Percentiles rank a stretch among this genome's conserved stretches.
phyloP scores from a whole-genome alignment of 1,140 invertebrate species.

The Dreissena polymorpha region DNA sequence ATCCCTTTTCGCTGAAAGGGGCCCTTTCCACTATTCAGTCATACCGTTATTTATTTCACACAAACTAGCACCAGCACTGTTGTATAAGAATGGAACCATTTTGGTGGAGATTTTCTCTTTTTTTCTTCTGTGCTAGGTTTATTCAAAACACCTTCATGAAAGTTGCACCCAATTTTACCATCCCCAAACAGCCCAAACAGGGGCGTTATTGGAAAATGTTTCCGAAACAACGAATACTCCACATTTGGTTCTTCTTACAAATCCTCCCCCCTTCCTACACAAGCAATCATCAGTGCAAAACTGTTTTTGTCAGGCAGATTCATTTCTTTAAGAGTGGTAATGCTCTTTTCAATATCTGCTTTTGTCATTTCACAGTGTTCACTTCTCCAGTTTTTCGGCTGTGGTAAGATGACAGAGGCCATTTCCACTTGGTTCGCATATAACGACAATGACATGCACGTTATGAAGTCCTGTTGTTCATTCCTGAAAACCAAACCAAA shows the following conservation, averaged over 20 bases:
- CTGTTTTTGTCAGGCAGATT: conserved; percentile 75
- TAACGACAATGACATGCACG: background rate
- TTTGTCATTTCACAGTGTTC: background rate
- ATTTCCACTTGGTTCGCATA: background rate
- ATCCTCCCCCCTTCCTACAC: conserved; percentile 80
- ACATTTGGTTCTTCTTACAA: conserved; percentile 79
- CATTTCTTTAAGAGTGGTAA: conserved; percentile 75
- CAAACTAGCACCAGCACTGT: conserved; percentile 74
- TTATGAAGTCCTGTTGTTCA: background rate
- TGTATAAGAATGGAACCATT: conserved; percentile 76
- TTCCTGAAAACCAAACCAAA: background rate
- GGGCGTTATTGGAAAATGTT: conserved; percentile 82
- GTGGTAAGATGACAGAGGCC: background rate
- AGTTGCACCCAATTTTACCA: conserved; percentile 82
- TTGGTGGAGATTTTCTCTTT: conserved; percentile 48
- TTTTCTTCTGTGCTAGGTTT: conserved; percentile 9
- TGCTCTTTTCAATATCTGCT: conserved; percentile 64
- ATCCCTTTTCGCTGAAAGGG: too few species aligned
- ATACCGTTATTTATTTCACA: too few species aligned
- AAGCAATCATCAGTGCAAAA: conserved; percentile 84
- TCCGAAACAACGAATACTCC: conserved; percentile 83
- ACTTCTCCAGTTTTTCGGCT: background rate
- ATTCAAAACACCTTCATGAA: background rate
- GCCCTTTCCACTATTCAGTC: too few species aligned
- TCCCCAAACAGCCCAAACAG: conserved; percentile 83